Conservation (phyloP, 2,888 invertebrate genomes). For the Xestia sexstrigata region DNA sequence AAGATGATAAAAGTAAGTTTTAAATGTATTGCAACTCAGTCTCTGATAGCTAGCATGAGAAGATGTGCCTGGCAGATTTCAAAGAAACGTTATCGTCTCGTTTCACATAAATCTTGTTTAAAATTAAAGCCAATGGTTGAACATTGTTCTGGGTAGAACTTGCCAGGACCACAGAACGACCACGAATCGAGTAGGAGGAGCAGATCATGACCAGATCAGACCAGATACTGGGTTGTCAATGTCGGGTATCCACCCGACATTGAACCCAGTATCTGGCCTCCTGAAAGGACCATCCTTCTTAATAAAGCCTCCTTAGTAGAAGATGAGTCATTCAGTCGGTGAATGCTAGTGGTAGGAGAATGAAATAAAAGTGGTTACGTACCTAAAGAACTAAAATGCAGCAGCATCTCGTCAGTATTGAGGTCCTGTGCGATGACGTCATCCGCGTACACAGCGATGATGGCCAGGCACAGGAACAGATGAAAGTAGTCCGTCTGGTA, state of each 20-base stretch:
- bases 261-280: neutral
- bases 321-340: neutral
- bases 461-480: slow-evolving; percentile 97
- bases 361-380: slow-evolving; percentile 44
- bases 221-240: too few species aligned
- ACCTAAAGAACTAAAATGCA: slow-evolving; percentile 98
- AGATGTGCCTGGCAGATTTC: neutral
- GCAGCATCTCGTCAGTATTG: slow-evolving; percentile 97
- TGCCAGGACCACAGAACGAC: neutral
- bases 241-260: too few species aligned
- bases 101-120: neutral
- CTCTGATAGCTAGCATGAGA: neutral
- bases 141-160: neutral
- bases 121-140: neutral
- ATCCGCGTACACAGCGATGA: slow-evolving; percentile 97
- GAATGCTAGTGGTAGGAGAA: neutral
- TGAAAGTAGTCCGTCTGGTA: slow-evolving; percentile 99
- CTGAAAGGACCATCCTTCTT: too few species aligned
- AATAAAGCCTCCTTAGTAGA: neutral
- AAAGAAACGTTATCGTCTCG: neutral
- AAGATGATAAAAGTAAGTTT: slow-evolving; percentile 48
- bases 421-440: slow-evolving; percentile 98
- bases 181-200: neutral
- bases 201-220: too few species aligned
- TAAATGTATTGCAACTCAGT: neutral